phyloP scores from a whole-genome alignment of 2,113 vertebrate species.

The Dolichallabes microphthalmus region DNA sequence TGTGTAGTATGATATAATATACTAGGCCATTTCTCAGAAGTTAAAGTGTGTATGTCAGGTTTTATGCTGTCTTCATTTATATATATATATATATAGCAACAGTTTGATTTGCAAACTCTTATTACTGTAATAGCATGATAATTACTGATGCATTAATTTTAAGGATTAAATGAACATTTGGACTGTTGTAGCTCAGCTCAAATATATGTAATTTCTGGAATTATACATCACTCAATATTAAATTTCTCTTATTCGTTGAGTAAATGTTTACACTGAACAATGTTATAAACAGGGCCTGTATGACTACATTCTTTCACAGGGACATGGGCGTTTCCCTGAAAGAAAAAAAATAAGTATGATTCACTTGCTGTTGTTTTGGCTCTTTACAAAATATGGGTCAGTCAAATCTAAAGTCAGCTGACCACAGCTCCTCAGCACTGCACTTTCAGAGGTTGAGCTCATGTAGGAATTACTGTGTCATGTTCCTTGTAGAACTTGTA shows the following conservation, averaged over 20 bases:
- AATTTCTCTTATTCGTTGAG: background rate
- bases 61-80: too few species aligned
- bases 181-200: background rate
- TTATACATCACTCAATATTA: background rate
- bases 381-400: conserved; percentile 56
- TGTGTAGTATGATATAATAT: conserved; percentile 25
- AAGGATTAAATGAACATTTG: background rate
- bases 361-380: conserved; percentile 45
- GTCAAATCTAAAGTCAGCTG: conserved; percentile 49
- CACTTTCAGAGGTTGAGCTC: background rate
- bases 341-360: conserved; percentile 42
- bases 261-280: background rate
- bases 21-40: background rate
- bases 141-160: background rate
- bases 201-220: background rate
- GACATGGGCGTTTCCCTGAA: conserved; percentile 44
- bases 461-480: conserved; percentile 6
- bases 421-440: conserved; percentile 19
- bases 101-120: background rate
- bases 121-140: background rate
- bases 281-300: conserved; percentile 7
- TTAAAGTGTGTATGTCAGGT: background rate
- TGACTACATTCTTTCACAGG: conserved; percentile 50
- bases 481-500: conserved; percentile 1
- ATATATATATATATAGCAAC: background rate